Conservation (phyloP, 2,888 invertebrate species). For the Danaus chrysippus region DNA sequence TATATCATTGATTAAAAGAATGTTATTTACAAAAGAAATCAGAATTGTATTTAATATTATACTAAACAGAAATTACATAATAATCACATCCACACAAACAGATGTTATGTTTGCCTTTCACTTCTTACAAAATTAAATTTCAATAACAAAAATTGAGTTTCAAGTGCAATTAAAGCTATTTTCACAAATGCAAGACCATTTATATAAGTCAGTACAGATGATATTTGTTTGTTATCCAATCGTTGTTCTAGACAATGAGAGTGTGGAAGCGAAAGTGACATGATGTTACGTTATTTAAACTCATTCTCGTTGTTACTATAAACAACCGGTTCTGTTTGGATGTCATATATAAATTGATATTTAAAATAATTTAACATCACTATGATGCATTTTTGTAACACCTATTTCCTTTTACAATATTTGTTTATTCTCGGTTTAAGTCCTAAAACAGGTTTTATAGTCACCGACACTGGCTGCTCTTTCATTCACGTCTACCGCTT, state of each 20-base stretch:
- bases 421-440: slow-evolving; percentile 1
- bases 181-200: slow-evolving; percentile 59
- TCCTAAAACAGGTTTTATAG: slow-evolving; percentile 6
- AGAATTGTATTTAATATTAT: no score
- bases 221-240: slow-evolving; percentile 74
- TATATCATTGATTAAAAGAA: slow-evolving; percentile 3
- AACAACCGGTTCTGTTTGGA: slow-evolving; percentile 30
- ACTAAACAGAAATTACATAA: slow-evolving; percentile 6
- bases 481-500: slow-evolving; percentile 4
- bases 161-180: slow-evolving; percentile 63
- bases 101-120: slow-evolving; percentile 53
- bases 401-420: neutral
- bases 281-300: slow-evolving; percentile 63
- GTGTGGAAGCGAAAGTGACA: slow-evolving; percentile 74
- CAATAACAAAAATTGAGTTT: slow-evolving; percentile 52
- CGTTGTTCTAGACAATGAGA: slow-evolving; percentile 69
- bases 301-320: slow-evolving; percentile 29
- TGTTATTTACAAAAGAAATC: no score
- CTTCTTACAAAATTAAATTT: slow-evolving; percentile 57
- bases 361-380: neutral
- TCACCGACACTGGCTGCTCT: neutral
- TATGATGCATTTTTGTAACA: neutral
- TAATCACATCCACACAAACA: slow-evolving; percentile 10
- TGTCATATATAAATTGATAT: slow-evolving; percentile 16
- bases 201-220: slow-evolving; percentile 66